Conservation (phyloP, 2,888 invertebrate genomes). For the Miltochrista miniata region DNA sequence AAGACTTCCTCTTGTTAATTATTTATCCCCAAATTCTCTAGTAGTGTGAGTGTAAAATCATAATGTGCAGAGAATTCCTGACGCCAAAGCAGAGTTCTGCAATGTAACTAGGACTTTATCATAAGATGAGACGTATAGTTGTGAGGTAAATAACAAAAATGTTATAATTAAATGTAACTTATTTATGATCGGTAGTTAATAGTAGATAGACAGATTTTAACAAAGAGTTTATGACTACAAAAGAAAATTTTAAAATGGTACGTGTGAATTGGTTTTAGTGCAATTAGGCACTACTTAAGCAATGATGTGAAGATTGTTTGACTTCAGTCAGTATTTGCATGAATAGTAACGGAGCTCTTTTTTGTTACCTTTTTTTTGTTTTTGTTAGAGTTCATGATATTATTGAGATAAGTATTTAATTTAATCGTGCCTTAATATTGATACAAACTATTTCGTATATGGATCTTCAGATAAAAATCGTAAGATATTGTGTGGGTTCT, state of each 20-base stretch:
- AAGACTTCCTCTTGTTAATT: too few relatives aligned
- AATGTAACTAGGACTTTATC: too few relatives aligned
- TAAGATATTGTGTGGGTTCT: background rate
- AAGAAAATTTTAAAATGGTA: background rate
- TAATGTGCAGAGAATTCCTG: too few relatives aligned
- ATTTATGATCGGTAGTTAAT: too few relatives aligned
- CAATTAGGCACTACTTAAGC: conserved; percentile 26
- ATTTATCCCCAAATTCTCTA: too few relatives aligned
- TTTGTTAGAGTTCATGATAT: conserved; percentile 14
- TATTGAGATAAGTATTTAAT: conserved; percentile 6
- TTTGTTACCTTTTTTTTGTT: conserved; percentile 25
- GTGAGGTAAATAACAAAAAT: too few relatives aligned
- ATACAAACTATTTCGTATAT: background rate
- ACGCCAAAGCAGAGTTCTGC: too few relatives aligned
- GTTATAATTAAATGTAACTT: too few relatives aligned
- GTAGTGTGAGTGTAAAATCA: too few relatives aligned
- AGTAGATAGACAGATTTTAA: too few relatives aligned
- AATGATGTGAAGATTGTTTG: conserved; percentile 43
- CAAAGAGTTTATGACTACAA: too few relatives aligned
- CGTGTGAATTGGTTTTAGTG: conserved; percentile 6
- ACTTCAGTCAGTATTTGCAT: conserved; percentile 34
- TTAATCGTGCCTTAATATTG: background rate
- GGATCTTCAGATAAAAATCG: background rate
- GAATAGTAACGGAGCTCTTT: conserved; percentile 24
- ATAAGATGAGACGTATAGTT: too few relatives aligned